Evolutionary conservation across 2,888 invertebrate species (phyloP).

Genomic region (Diaphora mendica): DNA sequence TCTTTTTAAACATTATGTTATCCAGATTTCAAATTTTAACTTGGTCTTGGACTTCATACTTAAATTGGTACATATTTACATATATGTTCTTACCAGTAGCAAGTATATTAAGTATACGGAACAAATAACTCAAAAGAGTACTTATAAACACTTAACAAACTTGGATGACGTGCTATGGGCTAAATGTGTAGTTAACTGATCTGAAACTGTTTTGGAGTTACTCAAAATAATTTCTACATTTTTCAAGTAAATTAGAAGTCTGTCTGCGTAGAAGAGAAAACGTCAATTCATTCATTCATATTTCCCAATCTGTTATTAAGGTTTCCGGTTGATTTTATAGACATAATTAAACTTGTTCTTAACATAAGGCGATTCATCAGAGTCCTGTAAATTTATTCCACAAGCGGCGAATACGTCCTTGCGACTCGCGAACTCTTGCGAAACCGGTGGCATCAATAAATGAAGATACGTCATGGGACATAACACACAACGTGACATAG

Average conservation of each 20-base stretch:
- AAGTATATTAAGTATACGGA: constrained; percentile 26
- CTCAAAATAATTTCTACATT: constrained; percentile 18
- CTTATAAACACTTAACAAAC: constrained; percentile 22
- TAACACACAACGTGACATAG: constrained; percentile 72
- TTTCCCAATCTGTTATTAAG: not conserved
- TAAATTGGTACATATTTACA: not conserved
- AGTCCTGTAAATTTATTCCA: constrained; percentile 67
- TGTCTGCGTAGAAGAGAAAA: not conserved
- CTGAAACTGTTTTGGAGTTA: constrained; percentile 30
- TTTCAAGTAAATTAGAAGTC: not conserved
- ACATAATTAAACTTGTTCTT: not conserved
- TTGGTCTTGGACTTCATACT: not conserved
- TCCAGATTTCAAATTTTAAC: too few relatives aligned
- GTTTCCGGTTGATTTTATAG: not conserved
- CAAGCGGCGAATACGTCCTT: constrained; percentile 67
- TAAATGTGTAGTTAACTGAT: constrained; percentile 29
- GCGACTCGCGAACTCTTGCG: constrained; percentile 49
- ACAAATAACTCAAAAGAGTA: constrained; percentile 26
- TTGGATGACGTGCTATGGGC: constrained; percentile 21
- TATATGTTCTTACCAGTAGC: not conserved
- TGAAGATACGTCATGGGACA: constrained; percentile 71
- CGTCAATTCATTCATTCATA: not conserved
- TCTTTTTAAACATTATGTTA: not conserved
- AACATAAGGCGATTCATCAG: constrained; percentile 43
- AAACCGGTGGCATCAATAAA: constrained; percentile 55